Conservation (phyloP, 2,113 vertebrate genomes). For the Scophthalmus maximus region DNA sequence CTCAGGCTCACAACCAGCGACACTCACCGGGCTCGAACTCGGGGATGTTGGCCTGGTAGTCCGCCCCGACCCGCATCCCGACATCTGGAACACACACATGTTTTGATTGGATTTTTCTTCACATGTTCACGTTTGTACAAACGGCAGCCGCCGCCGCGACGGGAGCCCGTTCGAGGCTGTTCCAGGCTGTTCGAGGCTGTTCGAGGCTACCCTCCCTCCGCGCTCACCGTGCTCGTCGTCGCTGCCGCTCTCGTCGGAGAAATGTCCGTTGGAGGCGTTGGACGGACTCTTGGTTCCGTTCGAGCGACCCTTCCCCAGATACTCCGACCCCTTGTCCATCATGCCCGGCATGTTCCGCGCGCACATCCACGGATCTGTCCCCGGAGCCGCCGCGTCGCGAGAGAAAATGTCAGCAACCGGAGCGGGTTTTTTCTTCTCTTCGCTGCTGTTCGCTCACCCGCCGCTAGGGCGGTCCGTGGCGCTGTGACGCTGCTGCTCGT, state of each 20-base stretch:
- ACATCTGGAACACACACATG: constrained; percentile 88
- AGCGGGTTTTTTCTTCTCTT: constrained; percentile 6
- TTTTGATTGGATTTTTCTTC: too few species aligned
- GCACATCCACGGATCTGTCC: not conserved
- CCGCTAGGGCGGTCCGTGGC: constrained; percentile 45
- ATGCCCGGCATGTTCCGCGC: constrained; percentile 88
- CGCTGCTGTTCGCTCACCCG: constrained; percentile 26
- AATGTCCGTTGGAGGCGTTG: constrained; percentile 91
- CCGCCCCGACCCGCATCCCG: constrained; percentile 95
- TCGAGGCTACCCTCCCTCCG: constrained; percentile 87
- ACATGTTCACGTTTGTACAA: too few species aligned
- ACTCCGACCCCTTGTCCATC: constrained; percentile 94
- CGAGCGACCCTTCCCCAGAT: constrained; percentile 88
- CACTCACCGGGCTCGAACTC: constrained; percentile 91
- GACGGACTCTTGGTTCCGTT: constrained; percentile 92
- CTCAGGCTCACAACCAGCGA: not conserved
- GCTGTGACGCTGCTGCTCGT: constrained; percentile 17
- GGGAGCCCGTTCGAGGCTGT: too few species aligned
- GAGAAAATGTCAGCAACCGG: constrained; percentile 61
- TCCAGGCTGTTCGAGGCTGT: too few species aligned
- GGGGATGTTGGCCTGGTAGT: constrained; percentile 94
- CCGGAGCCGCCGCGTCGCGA: not conserved
- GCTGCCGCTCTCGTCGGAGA: constrained; percentile 92
- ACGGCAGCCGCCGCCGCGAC: not conserved
- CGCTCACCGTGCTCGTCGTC: constrained; percentile 95